Percentiles rank a stretch among this genome's conserved stretches.
phyloP scores from a whole-genome alignment of 2,113 vertebrate genomes.

The Bubo blakistoni region DNA sequence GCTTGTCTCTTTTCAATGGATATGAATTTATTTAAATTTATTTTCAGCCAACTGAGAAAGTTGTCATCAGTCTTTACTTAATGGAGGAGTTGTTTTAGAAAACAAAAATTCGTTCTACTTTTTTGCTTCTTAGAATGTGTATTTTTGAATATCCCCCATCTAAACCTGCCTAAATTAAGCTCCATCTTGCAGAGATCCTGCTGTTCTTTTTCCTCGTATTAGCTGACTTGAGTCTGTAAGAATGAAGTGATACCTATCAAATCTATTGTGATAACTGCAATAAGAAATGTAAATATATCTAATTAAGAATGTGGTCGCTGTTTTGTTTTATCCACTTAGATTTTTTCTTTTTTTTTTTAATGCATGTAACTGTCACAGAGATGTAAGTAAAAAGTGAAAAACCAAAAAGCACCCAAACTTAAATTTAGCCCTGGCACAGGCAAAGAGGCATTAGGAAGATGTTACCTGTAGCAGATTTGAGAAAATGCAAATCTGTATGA shows the following conservation, averaged over 20 bases:
- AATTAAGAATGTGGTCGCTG: too few relatives aligned
- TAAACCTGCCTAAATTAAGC: background rate
- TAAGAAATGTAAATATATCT: background rate
- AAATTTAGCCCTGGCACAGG: background rate
- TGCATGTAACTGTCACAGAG: background rate
- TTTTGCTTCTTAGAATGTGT: background rate
- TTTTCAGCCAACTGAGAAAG: background rate
- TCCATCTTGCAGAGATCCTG: background rate
- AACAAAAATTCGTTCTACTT: background rate
- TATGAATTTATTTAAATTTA: fast-evolving
- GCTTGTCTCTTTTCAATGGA: background rate
- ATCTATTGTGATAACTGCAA: background rate
- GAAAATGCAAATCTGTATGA: background rate
- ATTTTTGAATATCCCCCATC: background rate
- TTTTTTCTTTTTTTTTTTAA: too few relatives aligned
- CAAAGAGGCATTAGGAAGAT: background rate
- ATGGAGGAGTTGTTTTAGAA: background rate
- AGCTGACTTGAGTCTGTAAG: background rate
- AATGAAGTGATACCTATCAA: fast-evolving
- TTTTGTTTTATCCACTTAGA: background rate
- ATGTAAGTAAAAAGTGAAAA: background rate
- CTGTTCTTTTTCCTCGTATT: background rate
- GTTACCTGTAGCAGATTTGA: background rate
- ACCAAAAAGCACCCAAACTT: too few relatives aligned
- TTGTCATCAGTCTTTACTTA: background rate